Conservation (phyloP, 2,888 invertebrate genomes). For the Anticlea derivata region DNA sequence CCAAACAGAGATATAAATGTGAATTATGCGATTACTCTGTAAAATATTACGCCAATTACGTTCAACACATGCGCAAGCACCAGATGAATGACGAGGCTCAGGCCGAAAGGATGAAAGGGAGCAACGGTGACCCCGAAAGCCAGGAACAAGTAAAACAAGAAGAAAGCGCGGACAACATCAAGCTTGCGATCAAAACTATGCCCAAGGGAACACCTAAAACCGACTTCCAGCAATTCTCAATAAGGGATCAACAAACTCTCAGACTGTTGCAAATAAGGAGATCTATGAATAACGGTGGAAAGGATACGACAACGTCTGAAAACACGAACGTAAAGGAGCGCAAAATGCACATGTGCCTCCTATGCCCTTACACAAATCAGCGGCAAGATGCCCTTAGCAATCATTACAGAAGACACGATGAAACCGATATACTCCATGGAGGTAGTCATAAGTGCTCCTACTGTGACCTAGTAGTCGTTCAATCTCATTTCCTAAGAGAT, state of each 20-base stretch:
- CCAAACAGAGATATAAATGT: constrained; percentile 92
- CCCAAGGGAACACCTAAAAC: constrained; percentile 69
- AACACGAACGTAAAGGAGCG: constrained; percentile 80
- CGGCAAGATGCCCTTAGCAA: constrained; percentile 89
- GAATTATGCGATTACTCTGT: constrained; percentile 94
- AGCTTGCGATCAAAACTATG: constrained; percentile 77
- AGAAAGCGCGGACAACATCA: constrained; percentile 62
- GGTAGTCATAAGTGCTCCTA: constrained; percentile 89
- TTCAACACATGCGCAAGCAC: constrained; percentile 92
- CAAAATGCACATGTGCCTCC: constrained; percentile 87
- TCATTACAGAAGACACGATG: constrained; percentile 89
- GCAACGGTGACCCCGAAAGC: constrained; percentile 54
- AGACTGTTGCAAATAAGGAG: constrained; percentile 82
- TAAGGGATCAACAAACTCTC: constrained; percentile 86
- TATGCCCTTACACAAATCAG: constrained; percentile 91
- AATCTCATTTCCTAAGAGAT: constrained; percentile 89
- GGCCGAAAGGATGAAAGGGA: constrained; percentile 79
- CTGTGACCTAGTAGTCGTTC: constrained; percentile 92
- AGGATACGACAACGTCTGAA: constrained; percentile 66
- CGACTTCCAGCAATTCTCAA: constrained; percentile 82
- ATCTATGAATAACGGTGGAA: constrained; percentile 64
- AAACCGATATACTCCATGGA: constrained; percentile 82
- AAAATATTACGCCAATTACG: constrained; percentile 92
- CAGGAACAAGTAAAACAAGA: constrained; percentile 54
- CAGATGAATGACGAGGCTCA: constrained; percentile 87